Conservation (phyloP, 1,140 invertebrate genomes). For the Drosophila bifasciata region DNA sequence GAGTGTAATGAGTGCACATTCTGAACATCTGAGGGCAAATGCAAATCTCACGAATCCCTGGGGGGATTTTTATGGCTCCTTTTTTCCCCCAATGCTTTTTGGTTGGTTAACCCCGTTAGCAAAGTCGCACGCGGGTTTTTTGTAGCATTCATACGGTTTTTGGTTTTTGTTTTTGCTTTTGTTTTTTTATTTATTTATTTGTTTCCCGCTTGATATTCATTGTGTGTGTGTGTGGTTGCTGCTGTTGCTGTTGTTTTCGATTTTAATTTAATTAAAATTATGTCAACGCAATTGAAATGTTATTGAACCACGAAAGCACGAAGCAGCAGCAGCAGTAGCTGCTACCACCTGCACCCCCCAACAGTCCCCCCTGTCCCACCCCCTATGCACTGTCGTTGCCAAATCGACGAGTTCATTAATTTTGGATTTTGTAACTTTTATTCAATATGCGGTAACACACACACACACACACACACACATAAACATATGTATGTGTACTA, state of each 20-base stretch:
- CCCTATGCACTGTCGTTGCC: conserved; percentile 12
- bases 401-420: conserved; percentile 70
- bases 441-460: conserved; percentile 50
- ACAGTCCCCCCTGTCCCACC: too few relatives aligned
- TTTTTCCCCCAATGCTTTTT: neutral
- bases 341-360: too few relatives aligned
- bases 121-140: neutral
- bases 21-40: conserved; percentile 53
- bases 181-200: conserved; percentile 33
- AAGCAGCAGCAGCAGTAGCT: conserved; percentile 23
- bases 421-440: conserved; percentile 77
- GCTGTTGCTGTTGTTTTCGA: conserved; percentile 44
- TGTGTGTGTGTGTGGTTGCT: conserved; percentile 44
- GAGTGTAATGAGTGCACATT: conserved; percentile 24
- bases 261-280: conserved; percentile 81
- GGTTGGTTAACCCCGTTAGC: conserved; percentile 67
- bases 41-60: conserved; percentile 64
- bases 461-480: neutral
- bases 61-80: neutral
- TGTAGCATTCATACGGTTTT: conserved; percentile 1
- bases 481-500: conserved; percentile 21
- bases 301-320: conserved; percentile 67
- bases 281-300: conserved; percentile 80
- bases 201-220: conserved; percentile 75
- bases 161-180: conserved; percentile 1